Evolutionary conservation across 2,888 invertebrate species (phyloP).

Genomic region (Drosophila subsilvestris): DNA sequence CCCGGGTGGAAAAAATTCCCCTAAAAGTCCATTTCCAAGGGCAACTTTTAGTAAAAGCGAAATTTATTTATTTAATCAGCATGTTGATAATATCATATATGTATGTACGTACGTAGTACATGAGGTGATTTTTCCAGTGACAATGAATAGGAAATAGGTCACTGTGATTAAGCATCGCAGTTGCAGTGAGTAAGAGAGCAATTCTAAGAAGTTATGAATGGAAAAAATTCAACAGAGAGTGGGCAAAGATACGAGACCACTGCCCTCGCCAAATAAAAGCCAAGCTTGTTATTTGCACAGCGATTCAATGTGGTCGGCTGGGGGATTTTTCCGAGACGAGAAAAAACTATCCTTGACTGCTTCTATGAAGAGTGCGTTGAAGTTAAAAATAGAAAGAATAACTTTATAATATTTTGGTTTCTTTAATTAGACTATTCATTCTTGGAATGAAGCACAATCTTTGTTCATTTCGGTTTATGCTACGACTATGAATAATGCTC

Average conservation of each 20-base stretch:
- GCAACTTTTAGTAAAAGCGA: conserved; percentile 32
- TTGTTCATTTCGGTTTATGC: conserved; percentile 29
- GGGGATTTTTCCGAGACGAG: conserved; percentile 24
- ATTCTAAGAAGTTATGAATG: conserved; percentile 34
- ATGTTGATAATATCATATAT: conserved; percentile 5
- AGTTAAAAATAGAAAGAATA: neutral
- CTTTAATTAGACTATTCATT: conserved; percentile 40
- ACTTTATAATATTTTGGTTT: neutral
- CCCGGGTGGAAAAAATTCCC: conserved; percentile 55
- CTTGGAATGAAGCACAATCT: conserved; percentile 49
- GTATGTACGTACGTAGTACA: neutral
- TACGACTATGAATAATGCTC: conserved; percentile 11
- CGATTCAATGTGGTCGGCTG: conserved; percentile 9
- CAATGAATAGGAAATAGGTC: conserved; percentile 25
- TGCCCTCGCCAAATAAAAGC: conserved; percentile 15
- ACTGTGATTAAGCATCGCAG: conserved; percentile 18
- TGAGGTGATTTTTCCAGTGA: conserved; percentile 16
- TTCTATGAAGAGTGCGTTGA: neutral
- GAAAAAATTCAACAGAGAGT: neutral
- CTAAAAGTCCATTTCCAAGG: conserved; percentile 36
- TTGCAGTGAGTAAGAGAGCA: conserved; percentile 17
- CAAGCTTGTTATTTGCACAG: conserved; percentile 27
- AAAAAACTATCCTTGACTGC: neutral
- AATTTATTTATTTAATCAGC: conserved; percentile 34
- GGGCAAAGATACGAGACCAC: conserved; percentile 5